These are phyloP conservation scores for Colostygia pectinataria DNA, from an alignment of 2,888 invertebrate genomes.

Conservation along the genomic window DNA sequence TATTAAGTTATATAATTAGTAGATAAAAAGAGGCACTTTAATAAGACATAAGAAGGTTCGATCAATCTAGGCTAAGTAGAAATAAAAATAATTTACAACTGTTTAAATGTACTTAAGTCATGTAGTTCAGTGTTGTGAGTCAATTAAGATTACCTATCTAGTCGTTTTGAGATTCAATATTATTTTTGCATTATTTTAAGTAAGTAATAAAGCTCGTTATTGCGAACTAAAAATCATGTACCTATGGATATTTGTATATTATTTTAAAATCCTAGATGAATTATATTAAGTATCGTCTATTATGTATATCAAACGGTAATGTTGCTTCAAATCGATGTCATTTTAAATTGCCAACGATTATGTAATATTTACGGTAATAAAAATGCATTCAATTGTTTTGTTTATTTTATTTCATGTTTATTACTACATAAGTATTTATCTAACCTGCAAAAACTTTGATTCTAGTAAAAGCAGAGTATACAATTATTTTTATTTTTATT, in stretches of 20 bases:
- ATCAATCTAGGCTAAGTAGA: constrained; percentile 35
- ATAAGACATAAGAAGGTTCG: constrained; percentile 18
- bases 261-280: no score
- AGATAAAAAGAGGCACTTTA: constrained; percentile 22
- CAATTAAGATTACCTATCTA: constrained; percentile 71
- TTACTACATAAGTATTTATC: neutral
- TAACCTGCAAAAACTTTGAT: no score
- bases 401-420: neutral
- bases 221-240: constrained; percentile 37
- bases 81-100: constrained; percentile 24
- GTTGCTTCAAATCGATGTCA: constrained; percentile 31
- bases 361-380: constrained; percentile 13
- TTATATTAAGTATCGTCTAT: no score
- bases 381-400: constrained; percentile 12
- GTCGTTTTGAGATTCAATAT: constrained; percentile 72
- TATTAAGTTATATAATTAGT: neutral
- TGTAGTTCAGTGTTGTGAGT: constrained; percentile 65
- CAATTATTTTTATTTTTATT: no score
- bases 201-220: constrained; percentile 32
- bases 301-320: constrained; percentile 2
- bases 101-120: constrained; percentile 29
- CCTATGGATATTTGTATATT: constrained; percentile 15
- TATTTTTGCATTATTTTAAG: constrained; percentile 36
- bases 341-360: constrained; percentile 34
- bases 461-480: no score